Conservation (phyloP, 2,113 vertebrate species). For the Xiphorhynchus elegans region DNA sequence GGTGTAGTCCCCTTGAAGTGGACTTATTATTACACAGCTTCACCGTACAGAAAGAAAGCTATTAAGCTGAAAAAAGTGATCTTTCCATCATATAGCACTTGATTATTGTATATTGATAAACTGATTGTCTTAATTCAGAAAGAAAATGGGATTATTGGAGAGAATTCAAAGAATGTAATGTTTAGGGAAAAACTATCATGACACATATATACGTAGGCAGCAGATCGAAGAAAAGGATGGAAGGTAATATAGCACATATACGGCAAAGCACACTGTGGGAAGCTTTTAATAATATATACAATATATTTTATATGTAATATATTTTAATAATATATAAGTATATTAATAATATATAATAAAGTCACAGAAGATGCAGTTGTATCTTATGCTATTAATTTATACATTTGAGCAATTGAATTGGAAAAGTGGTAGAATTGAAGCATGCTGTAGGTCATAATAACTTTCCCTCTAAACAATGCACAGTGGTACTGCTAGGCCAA, state of each 20-base stretch:
- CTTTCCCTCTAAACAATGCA: background rate
- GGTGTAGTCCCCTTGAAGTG: background rate
- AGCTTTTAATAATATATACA: background rate
- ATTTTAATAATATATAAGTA: background rate
- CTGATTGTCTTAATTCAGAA: background rate
- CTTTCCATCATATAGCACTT: background rate
- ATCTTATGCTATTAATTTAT: background rate
- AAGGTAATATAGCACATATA: background rate
- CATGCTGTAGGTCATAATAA: background rate
- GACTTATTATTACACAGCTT: background rate
- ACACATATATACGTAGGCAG: background rate
- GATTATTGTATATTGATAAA: background rate
- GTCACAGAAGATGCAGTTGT: background rate
- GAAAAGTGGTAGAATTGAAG: background rate
- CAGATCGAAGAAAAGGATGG: background rate
- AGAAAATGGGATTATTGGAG: background rate
- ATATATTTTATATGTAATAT: too few species aligned
- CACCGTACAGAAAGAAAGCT: background rate
- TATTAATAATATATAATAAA: background rate
- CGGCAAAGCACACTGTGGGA: background rate
- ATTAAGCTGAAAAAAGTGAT: background rate
- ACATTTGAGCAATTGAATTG: background rate
- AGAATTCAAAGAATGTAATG: slow-evolving; percentile 3
- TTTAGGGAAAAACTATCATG: background rate
- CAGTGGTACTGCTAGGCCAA: background rate